Evolutionary conservation across 2,113 vertebrate species (phyloP), one percentile per base, ranked within the genome.

Genomic region (Antechinus flavipes): DNA sequence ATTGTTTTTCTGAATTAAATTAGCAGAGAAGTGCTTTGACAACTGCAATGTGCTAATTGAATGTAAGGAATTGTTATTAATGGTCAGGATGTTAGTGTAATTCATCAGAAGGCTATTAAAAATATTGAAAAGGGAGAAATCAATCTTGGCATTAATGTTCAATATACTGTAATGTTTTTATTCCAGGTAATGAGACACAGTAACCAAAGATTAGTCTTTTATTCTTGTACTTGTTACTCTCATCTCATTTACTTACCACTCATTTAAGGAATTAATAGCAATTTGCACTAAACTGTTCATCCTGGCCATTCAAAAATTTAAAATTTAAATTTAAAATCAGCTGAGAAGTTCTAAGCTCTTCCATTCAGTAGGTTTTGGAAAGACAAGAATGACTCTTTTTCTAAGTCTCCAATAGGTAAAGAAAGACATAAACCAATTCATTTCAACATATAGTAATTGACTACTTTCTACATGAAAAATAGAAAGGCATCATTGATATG

Each of bases 201-300:
- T 91, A 96, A 96, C 19, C 5, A 91, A 55, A 91, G 35, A 42
- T 93, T 27, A 55, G 19, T 95, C 7, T 96, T 96, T 30, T 50
- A 89, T 16, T 12, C 3, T 93, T 30, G 47, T 68, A 42, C 14
- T 90, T 95, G 26, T 58, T 8, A 24, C 92, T 56, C 91, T 53
- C 93, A 35, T 1, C 12, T 94, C 23, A 56, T 91, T 90, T 96
- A 26, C 55, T 96, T 91, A 89, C 23, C 50, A 55, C 91, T 92
- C 30, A 35, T 93, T 95, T 94, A 94, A 96, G 58, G 30, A n/a
- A 92, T 52, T 95, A 89, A 96, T 93, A 54, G 6, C 42, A 95
- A 96, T 94, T 93, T 91, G 84, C 52, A 55, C 12, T 52, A n/a
- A 84, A 95, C 92, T 89, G 8, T 14, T 90, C 53, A 93, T 52